phyloP scores from a whole-genome alignment of 2,113 vertebrate genomes.

The Chloropsis hardwickii region DNA sequence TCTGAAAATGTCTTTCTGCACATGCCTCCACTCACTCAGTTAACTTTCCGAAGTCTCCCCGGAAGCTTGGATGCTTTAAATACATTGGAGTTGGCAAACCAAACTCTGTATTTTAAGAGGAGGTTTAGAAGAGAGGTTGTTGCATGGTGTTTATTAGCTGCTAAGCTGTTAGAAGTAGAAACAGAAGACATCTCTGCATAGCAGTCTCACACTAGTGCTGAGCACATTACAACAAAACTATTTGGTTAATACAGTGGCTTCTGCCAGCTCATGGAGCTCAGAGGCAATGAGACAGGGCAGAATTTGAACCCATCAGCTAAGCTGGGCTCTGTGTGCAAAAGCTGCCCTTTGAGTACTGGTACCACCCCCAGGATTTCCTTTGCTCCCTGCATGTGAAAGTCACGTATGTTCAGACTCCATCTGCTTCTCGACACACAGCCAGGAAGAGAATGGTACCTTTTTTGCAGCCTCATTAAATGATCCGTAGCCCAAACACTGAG shows the following conservation, averaged over 20 bases:
- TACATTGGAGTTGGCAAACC: conserved; percentile 71
- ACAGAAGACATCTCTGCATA: conserved; percentile 69
- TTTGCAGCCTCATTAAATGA: background rate
- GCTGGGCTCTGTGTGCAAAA: background rate
- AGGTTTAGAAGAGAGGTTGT: conserved; percentile 67
- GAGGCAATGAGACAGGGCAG: conserved; percentile 33
- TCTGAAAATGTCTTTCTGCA: conserved; percentile 61
- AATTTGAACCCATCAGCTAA: conserved; percentile 21
- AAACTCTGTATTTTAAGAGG: conserved; percentile 76
- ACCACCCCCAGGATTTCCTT: background rate
- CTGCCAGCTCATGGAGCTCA: conserved; percentile 40
- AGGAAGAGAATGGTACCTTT: background rate
- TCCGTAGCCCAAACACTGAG: background rate
- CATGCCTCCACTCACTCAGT: conserved; percentile 36
- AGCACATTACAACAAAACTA: conserved; percentile 63
- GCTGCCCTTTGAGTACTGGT: background rate
- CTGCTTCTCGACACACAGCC: background rate
- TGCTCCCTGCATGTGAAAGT: background rate
- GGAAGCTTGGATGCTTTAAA: conserved; percentile 76
- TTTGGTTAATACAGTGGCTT: conserved; percentile 57
- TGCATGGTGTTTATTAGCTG: conserved; percentile 79
- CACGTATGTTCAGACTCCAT: background rate
- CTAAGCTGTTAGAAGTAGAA: conserved; percentile 78
- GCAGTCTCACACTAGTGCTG: conserved; percentile 42
- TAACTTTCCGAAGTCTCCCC: conserved; percentile 73